Evolutionary conservation across 2,113 vertebrate species (phyloP), one percentile per base, ranked within the genome.

Genomic region (Myanophis thanlyinensis): DNA sequence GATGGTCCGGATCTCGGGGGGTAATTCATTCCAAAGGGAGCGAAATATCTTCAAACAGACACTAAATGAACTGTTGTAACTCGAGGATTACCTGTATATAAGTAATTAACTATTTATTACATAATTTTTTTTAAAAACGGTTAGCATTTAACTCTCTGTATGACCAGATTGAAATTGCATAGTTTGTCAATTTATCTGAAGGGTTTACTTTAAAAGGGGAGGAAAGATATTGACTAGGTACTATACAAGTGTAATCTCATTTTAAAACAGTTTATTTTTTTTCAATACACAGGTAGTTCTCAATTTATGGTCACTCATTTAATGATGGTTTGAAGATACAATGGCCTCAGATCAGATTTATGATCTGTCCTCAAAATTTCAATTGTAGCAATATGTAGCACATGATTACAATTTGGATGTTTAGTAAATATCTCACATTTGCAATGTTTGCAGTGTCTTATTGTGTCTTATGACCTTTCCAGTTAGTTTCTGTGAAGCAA

Each of bases 261-360:
- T 93, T n/a, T 86, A 95, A 95, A 11, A 51, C 30, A 54, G 47
- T 15, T 95, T 54, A 89, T 94, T 93, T 85, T 88, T 88, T 91
- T 52, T 86, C 95, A 95, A 47, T 87, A 3, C 10, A 59, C 25
- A 59, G 56, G 27, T 62, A 30, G 27, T 62, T 59, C 27, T 62
- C 27, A 62, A 62, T 30, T 62, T 62, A 62, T 62, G 27, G 30
- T 11, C 27, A 62, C 3, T 62, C 59, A 30, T 62, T 62, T 62
- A 62, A 62, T 62, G 59, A 62, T 30, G 27, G 59, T 62, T 30
- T 62, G 27, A 62, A 30, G 59, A 62, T 30, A 62, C 4, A 0
- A 30, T 62, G 27, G 27, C 25, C 11, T 62, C 59, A 62, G 59
- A 62, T 30, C 11, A 62, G 27, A 62, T 62, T 62, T 62, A 30